Conservation (phyloP, 2,113 vertebrate genomes). For the Pampusana beccarii region DNA sequence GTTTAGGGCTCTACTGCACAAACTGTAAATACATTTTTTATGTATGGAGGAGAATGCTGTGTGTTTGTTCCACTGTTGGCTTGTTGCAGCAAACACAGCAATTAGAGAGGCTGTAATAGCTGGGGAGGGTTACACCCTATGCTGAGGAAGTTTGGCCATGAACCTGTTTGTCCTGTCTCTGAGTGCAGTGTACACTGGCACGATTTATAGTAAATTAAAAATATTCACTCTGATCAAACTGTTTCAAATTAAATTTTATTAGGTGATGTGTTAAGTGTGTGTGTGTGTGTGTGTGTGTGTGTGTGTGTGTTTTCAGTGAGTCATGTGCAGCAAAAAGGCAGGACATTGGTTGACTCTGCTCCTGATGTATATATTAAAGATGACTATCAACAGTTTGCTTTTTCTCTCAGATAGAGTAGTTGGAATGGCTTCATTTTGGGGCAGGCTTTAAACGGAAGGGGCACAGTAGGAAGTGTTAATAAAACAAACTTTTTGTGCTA, state of each 20-base stretch:
- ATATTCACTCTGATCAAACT: not conserved
- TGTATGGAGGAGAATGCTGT: not conserved
- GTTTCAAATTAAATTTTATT: not conserved
- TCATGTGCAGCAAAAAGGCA: not conserved
- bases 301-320: not conserved
- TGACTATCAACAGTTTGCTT: not conserved
- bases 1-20: not conserved
- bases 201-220: not conserved
- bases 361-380: not conserved
- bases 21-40: not conserved
- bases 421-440: not conserved
- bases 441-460: not conserved
- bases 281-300: not conserved
- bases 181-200: not conserved
- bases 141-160: slow-evolving; percentile 29
- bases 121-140: slow-evolving; percentile 4
- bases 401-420: not conserved
- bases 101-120: slow-evolving; percentile 44
- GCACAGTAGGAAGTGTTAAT: not conserved
- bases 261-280: not conserved
- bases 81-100: slow-evolving; percentile 31
- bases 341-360: not conserved
- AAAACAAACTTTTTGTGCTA: not conserved
- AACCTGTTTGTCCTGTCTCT: slow-evolving; percentile 53
- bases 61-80: not conserved